Base-by-base conservation (phyloP, 2,797 vertebrate species). In the Anguilla marmorata region DNA sequence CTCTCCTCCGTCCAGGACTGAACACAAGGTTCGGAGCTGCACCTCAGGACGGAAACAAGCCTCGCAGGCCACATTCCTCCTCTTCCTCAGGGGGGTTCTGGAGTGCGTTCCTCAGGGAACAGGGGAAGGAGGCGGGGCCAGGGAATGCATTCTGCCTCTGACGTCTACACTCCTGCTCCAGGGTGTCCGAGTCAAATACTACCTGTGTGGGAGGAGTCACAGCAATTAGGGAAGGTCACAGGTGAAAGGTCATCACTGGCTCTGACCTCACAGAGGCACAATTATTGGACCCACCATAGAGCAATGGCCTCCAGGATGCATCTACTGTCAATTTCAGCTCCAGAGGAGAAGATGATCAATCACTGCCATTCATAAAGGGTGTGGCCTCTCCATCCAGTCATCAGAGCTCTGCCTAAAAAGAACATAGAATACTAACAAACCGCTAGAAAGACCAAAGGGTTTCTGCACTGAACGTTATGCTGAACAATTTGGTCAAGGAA, bases 131-230 rank as follows among this genome's bases (percentile, higher is more conserved):
- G 0, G 95, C 89, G 63, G 95, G 90, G 90, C 92, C 94, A 3
- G 96, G 96, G 85, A 98, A 94, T 0, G 96, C 79, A 0, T 94
- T 97, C 89, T 97, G 97, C 95, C 97, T 97, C 91, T 96, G 94
- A 87, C 96, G 95, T 89, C 93, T 92, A 88, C 94, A 94, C 87
- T 98, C 97, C n/a, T 97, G 97, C 0, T 96, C 96, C 45, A 96
- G 92, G 89, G 96, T 95, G 16, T 96, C 94, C 54, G 97, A 96
- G 0, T 96, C 93, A 7, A 94, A 90, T 60, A 95, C 16, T 88
- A 93, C 97, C 97, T 99, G 96, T 85, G 89, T 90, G 89, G 87
- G 72, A 80, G 5, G 7, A 54, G 58, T 83, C 82, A 89, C 85
- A 88, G 91, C 0, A 87, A 87, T 90, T 56, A 84, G 85, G 52